These are phyloP conservation scores for Zoroaster sp. DNA, from an alignment of 53 echinoderm and acorn worm genomes.

Conservation along the genomic window DNA sequence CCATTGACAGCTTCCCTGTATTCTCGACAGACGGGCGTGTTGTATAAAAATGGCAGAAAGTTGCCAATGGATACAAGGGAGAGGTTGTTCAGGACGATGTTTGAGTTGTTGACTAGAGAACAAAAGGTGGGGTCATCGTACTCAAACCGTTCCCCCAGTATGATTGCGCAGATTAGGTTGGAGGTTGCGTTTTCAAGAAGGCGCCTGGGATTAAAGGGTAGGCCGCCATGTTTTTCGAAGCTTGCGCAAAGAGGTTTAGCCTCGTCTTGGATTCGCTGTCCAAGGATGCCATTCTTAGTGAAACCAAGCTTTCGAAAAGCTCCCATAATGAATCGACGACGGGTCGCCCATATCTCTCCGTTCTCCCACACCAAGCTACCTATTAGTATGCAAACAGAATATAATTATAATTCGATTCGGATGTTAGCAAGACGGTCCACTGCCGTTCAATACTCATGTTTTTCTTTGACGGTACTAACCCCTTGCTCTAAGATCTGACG, in stretches of 20 bases:
- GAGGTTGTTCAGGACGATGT: constrained; percentile 26
- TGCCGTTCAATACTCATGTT: no score
- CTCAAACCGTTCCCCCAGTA: constrained; percentile 62
- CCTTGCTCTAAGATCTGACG: no score
- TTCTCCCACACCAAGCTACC: constrained; percentile 67
- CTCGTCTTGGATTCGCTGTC: constrained; percentile 53
- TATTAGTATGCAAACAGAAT: constrained; percentile 8
- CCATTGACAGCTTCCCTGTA: constrained; percentile 21
- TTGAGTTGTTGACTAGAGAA: constrained; percentile 46
- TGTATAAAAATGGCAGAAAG: constrained; percentile 60
- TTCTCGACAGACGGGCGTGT: constrained; percentile 41
- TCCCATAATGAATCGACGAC: constrained; percentile 55
- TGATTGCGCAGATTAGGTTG: constrained; percentile 60
- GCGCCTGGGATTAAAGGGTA: constrained; percentile 47
- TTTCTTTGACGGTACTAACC: no score
- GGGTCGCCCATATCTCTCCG: constrained; percentile 62
- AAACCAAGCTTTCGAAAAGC: constrained; percentile 51
- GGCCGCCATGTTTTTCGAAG: constrained; percentile 19
- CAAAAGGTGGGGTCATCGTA: constrained; percentile 37
- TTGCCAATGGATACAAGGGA: constrained; percentile 34
- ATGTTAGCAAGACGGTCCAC: no score
- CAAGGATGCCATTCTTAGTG: constrained; percentile 48
- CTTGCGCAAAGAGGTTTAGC: constrained; percentile 2
- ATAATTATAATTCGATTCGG: no score
- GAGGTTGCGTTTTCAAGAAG: constrained; percentile 30